Percentiles rank a stretch among this genome's conserved stretches.
Conservation (phyloP, 1,140 invertebrate genomes). For the Babylonia areolata region DNA sequence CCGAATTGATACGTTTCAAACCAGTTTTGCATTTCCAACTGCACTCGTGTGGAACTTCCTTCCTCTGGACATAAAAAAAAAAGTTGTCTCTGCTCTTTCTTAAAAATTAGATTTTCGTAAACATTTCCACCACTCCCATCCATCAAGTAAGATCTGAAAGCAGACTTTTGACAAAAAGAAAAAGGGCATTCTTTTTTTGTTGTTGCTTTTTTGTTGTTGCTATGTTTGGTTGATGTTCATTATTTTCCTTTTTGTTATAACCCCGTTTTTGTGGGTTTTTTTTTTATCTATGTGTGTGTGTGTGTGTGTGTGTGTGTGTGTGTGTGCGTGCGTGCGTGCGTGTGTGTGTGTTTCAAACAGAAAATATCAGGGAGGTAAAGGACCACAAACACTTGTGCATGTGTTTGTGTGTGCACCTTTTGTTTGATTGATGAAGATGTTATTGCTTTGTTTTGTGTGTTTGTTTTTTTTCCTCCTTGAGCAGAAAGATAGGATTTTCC, state of each 20-base stretch:
- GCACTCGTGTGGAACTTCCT: too few relatives aligned
- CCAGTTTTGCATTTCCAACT: too few relatives aligned
- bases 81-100: background rate
- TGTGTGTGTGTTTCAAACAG: conserved; percentile 22
- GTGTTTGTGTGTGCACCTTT: background rate
- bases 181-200: background rate
- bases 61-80: too few relatives aligned
- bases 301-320: conserved; percentile 13
- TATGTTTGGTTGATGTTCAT: too few relatives aligned
- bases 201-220: background rate
- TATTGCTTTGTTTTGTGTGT: background rate
- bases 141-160: background rate
- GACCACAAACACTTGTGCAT: too few relatives aligned
- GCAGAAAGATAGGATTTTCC: too few relatives aligned
- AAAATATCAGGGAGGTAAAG: too few relatives aligned
- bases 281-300: background rate
- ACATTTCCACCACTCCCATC: background rate
- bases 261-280: background rate
- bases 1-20: too few relatives aligned
- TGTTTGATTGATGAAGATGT: background rate
- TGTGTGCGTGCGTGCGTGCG: background rate
- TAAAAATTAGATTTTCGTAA: background rate
- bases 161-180: background rate
- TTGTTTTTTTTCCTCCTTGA: background rate
- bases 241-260: too few relatives aligned